These are phyloP conservation scores for Cottoperca gobio DNA, from an alignment of 2,797 vertebrate species.

Conservation along the genomic window DNA sequence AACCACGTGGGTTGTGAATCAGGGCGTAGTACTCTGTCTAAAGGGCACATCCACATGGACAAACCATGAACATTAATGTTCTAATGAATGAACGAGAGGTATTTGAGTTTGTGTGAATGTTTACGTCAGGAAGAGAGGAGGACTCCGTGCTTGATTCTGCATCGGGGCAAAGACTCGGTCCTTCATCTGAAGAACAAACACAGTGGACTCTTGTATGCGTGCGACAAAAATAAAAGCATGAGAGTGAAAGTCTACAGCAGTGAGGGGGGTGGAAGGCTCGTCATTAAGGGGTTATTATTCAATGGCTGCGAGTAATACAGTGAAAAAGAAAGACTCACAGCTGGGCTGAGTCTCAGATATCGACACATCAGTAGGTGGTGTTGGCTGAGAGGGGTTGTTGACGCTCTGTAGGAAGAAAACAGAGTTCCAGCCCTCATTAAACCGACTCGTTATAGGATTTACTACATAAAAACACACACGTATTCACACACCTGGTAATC, in stretches of 20 bases:
- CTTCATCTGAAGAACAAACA: conserved; percentile 4
- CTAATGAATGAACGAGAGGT: neutral
- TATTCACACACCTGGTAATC: conserved; percentile 55
- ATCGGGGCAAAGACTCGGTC: conserved; percentile 28
- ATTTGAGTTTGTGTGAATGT: neutral
- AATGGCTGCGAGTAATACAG: neutral
- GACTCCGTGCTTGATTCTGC: rapidly evolving
- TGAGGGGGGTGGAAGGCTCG: too few relatives aligned
- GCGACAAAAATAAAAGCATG: neutral
- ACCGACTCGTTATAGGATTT: neutral
- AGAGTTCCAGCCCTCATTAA: neutral
- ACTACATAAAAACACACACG: conserved; percentile 11
- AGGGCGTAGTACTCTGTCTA: conserved; percentile 68
- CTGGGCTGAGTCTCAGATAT: conserved; percentile 14
- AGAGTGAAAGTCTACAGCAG: neutral
- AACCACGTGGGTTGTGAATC: conserved; percentile 76
- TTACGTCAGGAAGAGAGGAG: conserved; percentile 33
- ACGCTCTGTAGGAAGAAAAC: conserved; percentile 30
- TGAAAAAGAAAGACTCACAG: conserved; percentile 47
- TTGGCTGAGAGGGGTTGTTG: neutral
- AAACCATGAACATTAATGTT: neutral
- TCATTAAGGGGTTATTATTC: neutral
- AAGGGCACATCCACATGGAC: conserved; percentile 3
- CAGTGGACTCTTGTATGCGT: neutral
- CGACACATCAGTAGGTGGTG: neutral